Evolutionary conservation across 2,888 invertebrate genomes (phyloP).

Genomic region (Agrotis ipsilon): DNA sequence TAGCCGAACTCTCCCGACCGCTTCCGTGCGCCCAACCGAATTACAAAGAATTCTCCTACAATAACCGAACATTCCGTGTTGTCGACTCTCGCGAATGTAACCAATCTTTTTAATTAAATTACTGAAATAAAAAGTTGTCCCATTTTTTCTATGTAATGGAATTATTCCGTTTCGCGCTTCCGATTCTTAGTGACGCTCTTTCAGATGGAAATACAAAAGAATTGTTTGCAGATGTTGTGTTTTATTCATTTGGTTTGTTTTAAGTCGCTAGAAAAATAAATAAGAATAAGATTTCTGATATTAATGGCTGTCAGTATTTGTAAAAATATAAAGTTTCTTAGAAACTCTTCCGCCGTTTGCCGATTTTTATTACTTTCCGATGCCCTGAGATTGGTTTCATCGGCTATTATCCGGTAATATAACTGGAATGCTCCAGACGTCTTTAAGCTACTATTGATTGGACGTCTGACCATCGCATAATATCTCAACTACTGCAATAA

Average conservation of each 20-base stretch:
- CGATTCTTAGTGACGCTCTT: conserved; percentile 39
- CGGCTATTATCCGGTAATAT: conserved; percentile 17
- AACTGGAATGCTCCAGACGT: conserved; percentile 27
- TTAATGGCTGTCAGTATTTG: neutral
- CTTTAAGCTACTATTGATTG: conserved; percentile 23
- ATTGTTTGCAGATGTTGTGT: conserved; percentile 38
- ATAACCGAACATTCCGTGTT: conserved; percentile 76
- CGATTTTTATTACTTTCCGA: conserved; percentile 40
- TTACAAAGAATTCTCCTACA: conserved; percentile 75
- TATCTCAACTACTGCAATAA: conserved; percentile 20
- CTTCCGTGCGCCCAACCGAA: conserved; percentile 61
- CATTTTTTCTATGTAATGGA: conserved; percentile 57
- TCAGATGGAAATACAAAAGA: conserved; percentile 19
- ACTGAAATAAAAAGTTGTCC: conserved; percentile 65
- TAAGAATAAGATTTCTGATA: neutral
- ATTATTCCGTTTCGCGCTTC: conserved; percentile 64
- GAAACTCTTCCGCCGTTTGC: neutral
- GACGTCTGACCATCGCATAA: conserved; percentile 18
- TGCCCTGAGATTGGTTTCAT: neutral
- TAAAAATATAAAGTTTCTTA: conserved; percentile 14
- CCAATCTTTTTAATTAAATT: conserved; percentile 82
- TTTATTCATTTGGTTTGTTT: conserved; percentile 24
- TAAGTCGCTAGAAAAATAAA: neutral
- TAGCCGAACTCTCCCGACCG: conserved; percentile 64
- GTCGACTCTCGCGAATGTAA: conserved; percentile 71